Evolutionary conservation across 2,888 invertebrate genomes (phyloP).

Genomic region (Actias luna): DNA sequence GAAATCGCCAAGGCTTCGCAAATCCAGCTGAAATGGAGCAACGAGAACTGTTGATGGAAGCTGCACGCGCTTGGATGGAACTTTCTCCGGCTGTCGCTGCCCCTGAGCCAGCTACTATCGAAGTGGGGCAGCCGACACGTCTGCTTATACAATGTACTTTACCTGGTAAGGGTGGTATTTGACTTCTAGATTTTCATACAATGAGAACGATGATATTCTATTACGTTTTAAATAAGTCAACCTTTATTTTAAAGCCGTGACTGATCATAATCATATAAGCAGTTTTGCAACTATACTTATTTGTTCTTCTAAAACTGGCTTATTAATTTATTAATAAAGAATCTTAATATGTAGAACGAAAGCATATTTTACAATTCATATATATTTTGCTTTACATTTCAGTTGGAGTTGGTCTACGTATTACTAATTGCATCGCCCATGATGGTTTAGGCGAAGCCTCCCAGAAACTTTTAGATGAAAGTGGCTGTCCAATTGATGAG

Average conservation of each 20-base stretch:
- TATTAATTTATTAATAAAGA: too few relatives aligned
- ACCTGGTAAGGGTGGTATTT: constrained; percentile 72
- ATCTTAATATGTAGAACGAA: too few relatives aligned
- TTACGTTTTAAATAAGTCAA: neutral
- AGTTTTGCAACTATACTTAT: neutral
- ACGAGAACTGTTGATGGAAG: constrained; percentile 71
- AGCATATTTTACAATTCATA: neutral
- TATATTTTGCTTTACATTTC: constrained; percentile 36
- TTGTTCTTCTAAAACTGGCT: too few relatives aligned
- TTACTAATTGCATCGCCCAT: constrained; percentile 89
- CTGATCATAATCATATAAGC: neutral
- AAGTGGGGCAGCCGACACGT: constrained; percentile 87
- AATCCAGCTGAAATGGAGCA: constrained; percentile 63
- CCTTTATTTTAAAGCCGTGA: neutral
- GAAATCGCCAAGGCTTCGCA: constrained; percentile 80
- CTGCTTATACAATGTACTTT: constrained; percentile 84
- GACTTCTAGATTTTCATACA: neutral
- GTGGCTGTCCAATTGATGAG: constrained; percentile 89
- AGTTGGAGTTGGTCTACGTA: constrained; percentile 87
- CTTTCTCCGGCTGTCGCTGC: constrained; percentile 72
- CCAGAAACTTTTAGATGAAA: constrained; percentile 87
- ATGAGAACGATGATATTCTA: neutral
- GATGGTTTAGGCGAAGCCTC: constrained; percentile 89
- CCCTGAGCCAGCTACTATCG: constrained; percentile 79
- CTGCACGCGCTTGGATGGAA: constrained; percentile 88